A percentile compares a stretch with the other conserved stretches of the same genome.
Conservation (phyloP, 1,140 invertebrate genomes). For the Orchestia grillus region DNA sequence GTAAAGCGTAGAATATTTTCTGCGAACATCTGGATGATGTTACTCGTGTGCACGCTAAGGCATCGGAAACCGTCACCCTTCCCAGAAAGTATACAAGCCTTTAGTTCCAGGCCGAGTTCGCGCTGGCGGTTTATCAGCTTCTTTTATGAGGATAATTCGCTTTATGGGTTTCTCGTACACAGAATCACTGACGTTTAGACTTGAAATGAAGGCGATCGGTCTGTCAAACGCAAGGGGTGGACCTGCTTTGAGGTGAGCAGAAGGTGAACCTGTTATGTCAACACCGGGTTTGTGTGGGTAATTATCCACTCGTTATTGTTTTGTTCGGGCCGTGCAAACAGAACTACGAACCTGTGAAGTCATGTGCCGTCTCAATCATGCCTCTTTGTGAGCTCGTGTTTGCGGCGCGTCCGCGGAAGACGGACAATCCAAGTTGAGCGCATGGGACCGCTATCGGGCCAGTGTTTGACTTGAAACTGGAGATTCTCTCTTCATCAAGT, state of each 20-base stretch:
- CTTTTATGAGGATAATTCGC: background rate
- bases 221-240: background rate
- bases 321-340: slow-evolving; percentile 24
- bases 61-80: background rate
- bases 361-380: slow-evolving; percentile 15
- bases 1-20: background rate
- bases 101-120: background rate
- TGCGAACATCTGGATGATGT: background rate
- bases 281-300: background rate
- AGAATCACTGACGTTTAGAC: background rate
- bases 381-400: slow-evolving; percentile 17
- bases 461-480: slow-evolving; percentile 32
- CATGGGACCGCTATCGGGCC: background rate
- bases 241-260: background rate
- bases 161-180: background rate
- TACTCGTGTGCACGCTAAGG: background rate
- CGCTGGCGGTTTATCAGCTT: background rate
- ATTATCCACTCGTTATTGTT: slow-evolving; percentile 49
- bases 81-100: background rate
- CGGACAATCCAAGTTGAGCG: background rate
- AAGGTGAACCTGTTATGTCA: slow-evolving; percentile 1
- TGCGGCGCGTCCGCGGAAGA: background rate
- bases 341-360: slow-evolving; percentile 28
- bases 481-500: slow-evolving; percentile 51
- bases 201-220: background rate